Evolutionary conservation across 2,797 vertebrate genomes (phyloP).

Genomic region (Decapterus maruadsi): DNA sequence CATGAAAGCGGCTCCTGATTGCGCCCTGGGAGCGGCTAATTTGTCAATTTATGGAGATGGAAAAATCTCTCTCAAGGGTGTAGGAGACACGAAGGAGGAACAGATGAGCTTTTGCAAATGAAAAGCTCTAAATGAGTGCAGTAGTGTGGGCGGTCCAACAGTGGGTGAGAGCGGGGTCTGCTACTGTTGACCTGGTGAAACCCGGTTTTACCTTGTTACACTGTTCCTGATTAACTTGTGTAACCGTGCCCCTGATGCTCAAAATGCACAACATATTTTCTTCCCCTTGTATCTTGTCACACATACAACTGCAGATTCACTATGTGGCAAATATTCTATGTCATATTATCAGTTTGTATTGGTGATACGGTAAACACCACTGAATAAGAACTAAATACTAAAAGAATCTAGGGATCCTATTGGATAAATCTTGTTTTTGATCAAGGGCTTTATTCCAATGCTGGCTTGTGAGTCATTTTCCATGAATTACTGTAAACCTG

Average conservation of each 20-base stretch:
- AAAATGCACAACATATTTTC: background rate
- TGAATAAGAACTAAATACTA: background rate
- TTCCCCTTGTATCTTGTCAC: background rate
- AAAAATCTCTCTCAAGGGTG: conserved; percentile 45
- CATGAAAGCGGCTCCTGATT: conserved; percentile 61
- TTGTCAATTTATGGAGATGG: conserved; percentile 64
- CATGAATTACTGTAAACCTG: background rate
- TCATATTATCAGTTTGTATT: background rate
- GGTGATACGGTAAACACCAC: background rate
- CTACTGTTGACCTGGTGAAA: background rate
- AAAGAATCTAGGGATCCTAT: background rate
- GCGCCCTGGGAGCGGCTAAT: conserved; percentile 52
- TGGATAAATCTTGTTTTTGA: background rate
- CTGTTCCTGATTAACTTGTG: background rate
- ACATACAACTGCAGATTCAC: background rate
- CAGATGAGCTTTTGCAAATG: conserved; percentile 28
- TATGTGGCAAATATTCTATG: background rate
- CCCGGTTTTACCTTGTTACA: background rate
- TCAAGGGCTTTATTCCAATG: background rate
- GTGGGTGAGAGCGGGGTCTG: background rate
- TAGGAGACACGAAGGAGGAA: conserved; percentile 29
- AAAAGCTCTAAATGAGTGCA: conserved; percentile 27
- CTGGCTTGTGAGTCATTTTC: background rate
- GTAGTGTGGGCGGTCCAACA: background rate
- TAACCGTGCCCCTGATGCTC: background rate